A percentile compares a stretch with the other conserved stretches of the same genome.
Evolutionary conservation across 1,140 invertebrate species (phyloP).

Genomic region (Halictus rubicundus): DNA sequence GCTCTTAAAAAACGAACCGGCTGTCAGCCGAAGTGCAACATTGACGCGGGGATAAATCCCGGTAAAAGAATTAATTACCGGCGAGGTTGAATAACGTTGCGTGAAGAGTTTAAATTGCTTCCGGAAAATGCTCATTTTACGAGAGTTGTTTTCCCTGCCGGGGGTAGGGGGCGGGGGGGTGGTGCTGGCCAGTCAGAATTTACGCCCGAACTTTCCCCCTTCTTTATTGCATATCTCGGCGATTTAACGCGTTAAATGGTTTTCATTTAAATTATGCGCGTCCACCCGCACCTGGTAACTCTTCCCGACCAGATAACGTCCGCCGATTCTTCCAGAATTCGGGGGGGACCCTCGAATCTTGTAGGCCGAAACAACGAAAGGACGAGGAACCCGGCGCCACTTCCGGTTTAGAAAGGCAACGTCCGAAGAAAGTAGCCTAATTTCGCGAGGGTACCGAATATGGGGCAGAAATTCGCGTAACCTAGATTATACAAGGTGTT

Average conservation of each 20-base stretch:
- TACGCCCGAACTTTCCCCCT: conserved; percentile 17
- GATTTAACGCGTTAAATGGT: conserved; percentile 30
- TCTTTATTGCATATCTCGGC: conserved; percentile 29
- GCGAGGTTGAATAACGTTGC: conserved; percentile 10
- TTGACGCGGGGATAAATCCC: neutral
- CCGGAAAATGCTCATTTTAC: conserved; percentile 23
- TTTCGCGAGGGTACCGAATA: too few species aligned
- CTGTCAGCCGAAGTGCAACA: too few species aligned
- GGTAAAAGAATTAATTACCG: neutral
- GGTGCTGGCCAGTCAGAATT: neutral
- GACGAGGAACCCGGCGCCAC: neutral
- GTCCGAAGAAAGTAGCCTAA: too few species aligned
- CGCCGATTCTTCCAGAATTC: neutral
- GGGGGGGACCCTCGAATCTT: neutral
- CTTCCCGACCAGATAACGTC: neutral
- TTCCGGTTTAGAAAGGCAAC: too few species aligned
- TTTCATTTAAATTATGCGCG: conserved; percentile 35
- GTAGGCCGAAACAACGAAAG: neutral
- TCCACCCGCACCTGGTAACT: neutral
- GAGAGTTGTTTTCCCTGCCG: conserved; percentile 24
- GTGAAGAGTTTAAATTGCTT: conserved; percentile 10
- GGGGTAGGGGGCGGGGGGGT: too few species aligned
- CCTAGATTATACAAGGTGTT: too few species aligned
- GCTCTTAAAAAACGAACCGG: too few species aligned
- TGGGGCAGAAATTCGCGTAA: too few species aligned